Conservation (phyloP, 1,140 invertebrate genomes). For the Polyergus mexicanus region DNA sequence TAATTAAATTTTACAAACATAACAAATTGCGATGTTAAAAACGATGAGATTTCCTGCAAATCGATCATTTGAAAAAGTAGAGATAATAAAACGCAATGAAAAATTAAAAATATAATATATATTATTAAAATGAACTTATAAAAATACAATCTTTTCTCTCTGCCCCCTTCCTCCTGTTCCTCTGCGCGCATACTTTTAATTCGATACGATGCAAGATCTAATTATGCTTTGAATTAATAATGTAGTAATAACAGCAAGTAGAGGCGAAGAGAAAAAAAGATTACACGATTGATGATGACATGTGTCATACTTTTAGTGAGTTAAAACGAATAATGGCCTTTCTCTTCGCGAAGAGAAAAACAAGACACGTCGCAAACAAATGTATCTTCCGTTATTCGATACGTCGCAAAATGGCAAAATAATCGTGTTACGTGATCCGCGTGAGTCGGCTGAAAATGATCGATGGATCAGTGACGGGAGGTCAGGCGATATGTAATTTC, state of each 20-base stretch:
- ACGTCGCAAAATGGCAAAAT: conserved; percentile 25
- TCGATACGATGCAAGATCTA: background rate
- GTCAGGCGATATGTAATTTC: conserved; percentile 58
- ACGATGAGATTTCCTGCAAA: no score
- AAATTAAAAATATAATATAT: conserved; percentile 1
- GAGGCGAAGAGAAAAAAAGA: no score
- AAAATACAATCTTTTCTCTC: no score
- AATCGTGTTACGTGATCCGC: conserved; percentile 18
- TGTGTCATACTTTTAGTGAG: background rate
- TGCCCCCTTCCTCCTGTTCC: no score
- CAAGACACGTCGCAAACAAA: background rate
- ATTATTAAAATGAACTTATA: background rate
- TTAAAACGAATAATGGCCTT: conserved; percentile 8
- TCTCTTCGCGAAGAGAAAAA: background rate
- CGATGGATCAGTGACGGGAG: conserved; percentile 41
- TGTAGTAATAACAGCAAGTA: background rate
- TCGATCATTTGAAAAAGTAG: background rate
- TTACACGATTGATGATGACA: background rate
- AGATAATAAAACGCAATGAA: background rate
- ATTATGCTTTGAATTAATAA: background rate
- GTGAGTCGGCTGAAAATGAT: conserved; percentile 27
- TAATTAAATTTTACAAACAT: no score
- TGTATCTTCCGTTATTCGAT: conserved; percentile 35
- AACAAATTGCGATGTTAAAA: no score
- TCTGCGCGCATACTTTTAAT: background rate